phyloP scores from a whole-genome alignment of 2,113 vertebrate genomes.

The Pluvialis apricaria region DNA sequence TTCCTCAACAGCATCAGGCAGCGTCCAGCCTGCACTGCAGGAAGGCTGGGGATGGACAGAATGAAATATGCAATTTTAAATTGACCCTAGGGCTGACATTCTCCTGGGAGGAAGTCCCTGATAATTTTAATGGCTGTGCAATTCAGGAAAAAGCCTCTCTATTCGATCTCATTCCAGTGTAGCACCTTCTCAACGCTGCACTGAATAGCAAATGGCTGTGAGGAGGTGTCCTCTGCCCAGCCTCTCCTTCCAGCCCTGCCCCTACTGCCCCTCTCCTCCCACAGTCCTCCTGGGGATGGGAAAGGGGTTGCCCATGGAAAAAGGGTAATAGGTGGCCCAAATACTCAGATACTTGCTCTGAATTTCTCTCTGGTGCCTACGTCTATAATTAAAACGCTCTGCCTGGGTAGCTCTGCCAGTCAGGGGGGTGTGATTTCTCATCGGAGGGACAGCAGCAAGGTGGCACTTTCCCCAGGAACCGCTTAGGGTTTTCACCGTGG shows the following conservation, averaged over 20 bases:
- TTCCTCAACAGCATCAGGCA: background rate
- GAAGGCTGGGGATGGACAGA: background rate
- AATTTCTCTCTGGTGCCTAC: background rate
- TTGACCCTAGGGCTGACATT: background rate
- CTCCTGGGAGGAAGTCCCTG: background rate
- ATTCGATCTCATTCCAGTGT: background rate
- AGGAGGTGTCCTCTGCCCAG: background rate
- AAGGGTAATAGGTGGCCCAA: background rate
- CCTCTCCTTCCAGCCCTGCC: background rate
- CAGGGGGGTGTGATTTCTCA: background rate
- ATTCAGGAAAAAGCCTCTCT: background rate
- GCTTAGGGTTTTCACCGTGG: background rate
- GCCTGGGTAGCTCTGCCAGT: background rate
- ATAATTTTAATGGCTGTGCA: background rate
- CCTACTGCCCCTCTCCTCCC: background rate
- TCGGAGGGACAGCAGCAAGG: background rate
- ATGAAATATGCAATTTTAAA: background rate
- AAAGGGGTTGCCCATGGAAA: background rate
- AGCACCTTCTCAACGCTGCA: background rate
- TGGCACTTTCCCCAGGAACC: background rate
- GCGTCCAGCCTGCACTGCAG: background rate
- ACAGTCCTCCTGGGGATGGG: background rate
- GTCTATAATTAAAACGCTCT: background rate
- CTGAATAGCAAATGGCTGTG: background rate
- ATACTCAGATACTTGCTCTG: background rate